phyloP scores from a whole-genome alignment of 2,888 invertebrate genomes.

The Epirrhoe tristata region DNA sequence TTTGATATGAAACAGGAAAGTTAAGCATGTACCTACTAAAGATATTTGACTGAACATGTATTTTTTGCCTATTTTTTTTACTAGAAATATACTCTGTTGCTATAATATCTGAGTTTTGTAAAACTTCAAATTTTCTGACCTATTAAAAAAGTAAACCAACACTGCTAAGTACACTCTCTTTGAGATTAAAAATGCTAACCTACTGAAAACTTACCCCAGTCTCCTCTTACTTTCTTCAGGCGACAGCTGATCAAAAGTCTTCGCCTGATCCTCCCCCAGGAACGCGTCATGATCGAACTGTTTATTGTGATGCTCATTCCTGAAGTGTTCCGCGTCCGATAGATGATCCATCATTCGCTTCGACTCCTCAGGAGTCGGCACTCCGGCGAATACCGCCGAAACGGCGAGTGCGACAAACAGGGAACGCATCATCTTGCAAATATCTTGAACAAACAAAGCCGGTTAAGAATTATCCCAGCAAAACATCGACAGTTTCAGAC shows the following conservation, averaged over 20 bases:
- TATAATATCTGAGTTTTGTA: no score
- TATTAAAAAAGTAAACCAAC: not conserved
- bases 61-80: no score
- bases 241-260: slow-evolving; percentile 96
- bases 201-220: slow-evolving; percentile 86
- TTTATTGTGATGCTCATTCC: slow-evolving; percentile 92
- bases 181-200: no score
- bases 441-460: slow-evolving; percentile 39
- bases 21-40: slow-evolving; percentile 22
- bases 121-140: not conserved
- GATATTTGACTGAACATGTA: slow-evolving; percentile 19
- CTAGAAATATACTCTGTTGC: no score
- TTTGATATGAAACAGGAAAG: slow-evolving; percentile 39
- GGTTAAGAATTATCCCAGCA: slow-evolving; percentile 3
- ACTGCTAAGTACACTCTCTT: not conserved
- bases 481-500: not conserved
- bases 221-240: slow-evolving; percentile 98
- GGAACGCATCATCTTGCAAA: slow-evolving; percentile 68
- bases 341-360: slow-evolving; percentile 88
- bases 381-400: slow-evolving; percentile 77
- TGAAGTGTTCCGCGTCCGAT: slow-evolving; percentile 92
- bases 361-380: slow-evolving; percentile 91
- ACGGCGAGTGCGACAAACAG: slow-evolving; percentile 69
- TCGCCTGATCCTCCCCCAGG: slow-evolving; percentile 96
- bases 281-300: slow-evolving; percentile 99